phyloP scores from a whole-genome alignment of 2,113 vertebrate genomes.

The Eonycteris spelaea region DNA sequence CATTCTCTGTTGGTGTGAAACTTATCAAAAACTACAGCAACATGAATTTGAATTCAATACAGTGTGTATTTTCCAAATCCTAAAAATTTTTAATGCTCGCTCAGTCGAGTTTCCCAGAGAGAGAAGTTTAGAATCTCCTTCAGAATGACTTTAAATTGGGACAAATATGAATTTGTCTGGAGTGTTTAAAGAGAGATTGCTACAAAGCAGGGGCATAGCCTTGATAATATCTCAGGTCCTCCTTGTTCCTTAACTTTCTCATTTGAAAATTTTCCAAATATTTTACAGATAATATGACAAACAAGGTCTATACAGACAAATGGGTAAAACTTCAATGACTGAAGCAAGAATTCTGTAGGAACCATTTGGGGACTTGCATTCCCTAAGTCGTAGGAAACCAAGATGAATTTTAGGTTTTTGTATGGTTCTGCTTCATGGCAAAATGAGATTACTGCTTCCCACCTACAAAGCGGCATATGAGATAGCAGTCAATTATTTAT shows the following conservation, averaged over 20 bases:
- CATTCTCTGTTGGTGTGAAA: not conserved
- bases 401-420: conserved; percentile 43
- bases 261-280: not conserved
- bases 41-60: not conserved
- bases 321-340: not conserved
- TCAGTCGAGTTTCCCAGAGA: not conserved
- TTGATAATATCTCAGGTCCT: not conserved
- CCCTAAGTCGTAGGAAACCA: not conserved
- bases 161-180: not conserved
- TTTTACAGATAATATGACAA: not conserved
- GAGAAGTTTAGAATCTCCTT: not conserved
- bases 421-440: conserved; percentile 9
- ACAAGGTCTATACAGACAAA: not conserved
- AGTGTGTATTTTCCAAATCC: not conserved
- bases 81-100: not conserved
- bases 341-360: not conserved
- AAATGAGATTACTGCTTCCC: conserved; percentile 35
- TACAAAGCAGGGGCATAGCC: not conserved
- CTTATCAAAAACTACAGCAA: not conserved
- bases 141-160: not conserved
- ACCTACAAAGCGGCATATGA: conserved; percentile 48
- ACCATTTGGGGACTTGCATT: not conserved
- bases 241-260: not conserved
- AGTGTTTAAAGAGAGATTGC: not conserved
- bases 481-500: conserved; percentile 62